Base-by-base conservation (phyloP, 2,888 invertebrate species). In the Phaonia tiefii region DNA sequence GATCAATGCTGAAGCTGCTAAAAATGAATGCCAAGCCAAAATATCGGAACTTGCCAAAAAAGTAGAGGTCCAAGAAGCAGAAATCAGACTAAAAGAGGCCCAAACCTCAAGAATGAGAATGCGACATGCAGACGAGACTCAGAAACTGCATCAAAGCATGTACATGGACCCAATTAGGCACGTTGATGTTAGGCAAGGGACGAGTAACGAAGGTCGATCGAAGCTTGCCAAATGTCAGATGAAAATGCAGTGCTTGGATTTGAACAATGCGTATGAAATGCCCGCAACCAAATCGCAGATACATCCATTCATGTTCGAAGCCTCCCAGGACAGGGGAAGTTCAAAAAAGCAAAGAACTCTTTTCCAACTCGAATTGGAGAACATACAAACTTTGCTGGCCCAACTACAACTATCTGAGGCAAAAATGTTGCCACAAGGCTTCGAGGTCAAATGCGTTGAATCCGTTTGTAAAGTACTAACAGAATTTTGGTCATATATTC, bases 401-500 rank as follows among this genome's bases (percentile, higher is more conserved):
- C 86, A 89, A 69, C 51, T 89, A 13, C 86, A 87, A 22, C 74
- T 83, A 10, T 73, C 81, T 42, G 75, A 76, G 4, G 54, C 49
- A 1, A 58, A 66, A 39, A 77, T 79, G 37, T 17, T 79, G 1
- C 66, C 63, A 3, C 75, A 77, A 42, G 66, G 63, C 7, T 75
- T 85, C 11, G 56, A 44, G 5, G 60, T 67, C 4, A 71, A 60
- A 10, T 83, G 83, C 20, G 58, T 86, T n/a, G 67, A 78, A 1
- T 89, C 90, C 0, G 86, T 85, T 0, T 81, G 86, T 17, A 86
- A 85, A 83, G 89, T 89, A 0, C 84, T 90, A 42, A 77, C 85
- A 0, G 89, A 89, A 69, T 89, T 90, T 67, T 88, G 87, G 86
- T 85, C 87, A 0, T 89, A 89, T 75, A 86, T 86, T 0, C 86